A percentile compares a stretch with the other conserved stretches of the same genome.
Conservation (phyloP, 2,113 vertebrate genomes). For the Chloropsis cyanopogon region DNA sequence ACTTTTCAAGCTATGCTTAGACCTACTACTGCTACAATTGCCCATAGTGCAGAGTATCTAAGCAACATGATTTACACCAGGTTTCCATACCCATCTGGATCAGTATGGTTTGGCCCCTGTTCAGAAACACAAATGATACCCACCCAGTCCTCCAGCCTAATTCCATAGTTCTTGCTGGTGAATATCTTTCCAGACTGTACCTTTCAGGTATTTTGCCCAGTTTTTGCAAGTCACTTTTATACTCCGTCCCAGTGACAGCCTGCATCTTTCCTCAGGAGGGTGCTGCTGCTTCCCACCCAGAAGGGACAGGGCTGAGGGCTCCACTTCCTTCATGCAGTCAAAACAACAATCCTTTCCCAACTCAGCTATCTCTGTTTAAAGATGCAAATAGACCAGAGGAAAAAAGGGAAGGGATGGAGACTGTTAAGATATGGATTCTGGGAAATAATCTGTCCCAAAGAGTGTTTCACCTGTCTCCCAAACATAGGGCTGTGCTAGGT, state of each 20-base stretch:
- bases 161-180: not conserved
- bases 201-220: not conserved
- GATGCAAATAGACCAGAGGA: not conserved
- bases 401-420: not conserved
- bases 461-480: not conserved
- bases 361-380: not conserved
- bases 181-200: not conserved
- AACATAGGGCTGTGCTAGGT: not conserved
- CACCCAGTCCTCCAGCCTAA: not conserved
- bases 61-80: not conserved
- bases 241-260: not conserved
- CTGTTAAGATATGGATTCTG: not conserved
- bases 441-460: not conserved
- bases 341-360: not conserved
- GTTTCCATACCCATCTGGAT: not conserved
- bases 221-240: not conserved
- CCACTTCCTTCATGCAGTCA: not conserved
- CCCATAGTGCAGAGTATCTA: not conserved
- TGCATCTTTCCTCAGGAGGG: not conserved
- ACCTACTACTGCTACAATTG: not conserved
- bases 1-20: not conserved
- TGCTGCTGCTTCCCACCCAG: not conserved
- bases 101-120: not conserved
- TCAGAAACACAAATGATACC: not conserved
- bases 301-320: not conserved